phyloP scores from a whole-genome alignment of 1,140 invertebrate genomes.

The Atta cephalotes region DNA sequence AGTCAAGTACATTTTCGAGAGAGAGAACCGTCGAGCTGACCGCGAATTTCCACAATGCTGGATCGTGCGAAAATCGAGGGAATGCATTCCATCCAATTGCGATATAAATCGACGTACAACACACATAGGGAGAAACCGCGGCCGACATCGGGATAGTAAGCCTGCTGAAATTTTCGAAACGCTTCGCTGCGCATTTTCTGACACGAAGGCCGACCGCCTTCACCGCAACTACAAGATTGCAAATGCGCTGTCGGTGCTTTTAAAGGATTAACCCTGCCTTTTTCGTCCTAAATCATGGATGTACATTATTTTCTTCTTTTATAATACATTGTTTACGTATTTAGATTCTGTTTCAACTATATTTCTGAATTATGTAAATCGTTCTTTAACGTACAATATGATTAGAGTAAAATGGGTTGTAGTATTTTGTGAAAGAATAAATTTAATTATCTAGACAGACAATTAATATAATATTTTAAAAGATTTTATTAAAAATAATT shows the following conservation, averaged over 20 bases:
- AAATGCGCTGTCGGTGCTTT: slow-evolving; percentile 56
- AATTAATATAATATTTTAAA: neutral
- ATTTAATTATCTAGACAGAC: neutral
- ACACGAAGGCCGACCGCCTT: slow-evolving; percentile 63
- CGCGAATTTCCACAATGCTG: slow-evolving; percentile 18
- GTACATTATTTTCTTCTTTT: neutral
- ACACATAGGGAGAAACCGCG: neutral
- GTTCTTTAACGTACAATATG: neutral
- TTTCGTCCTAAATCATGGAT: neutral
- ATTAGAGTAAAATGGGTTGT: neutral
- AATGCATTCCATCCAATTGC: slow-evolving; percentile 8
- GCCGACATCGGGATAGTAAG: neutral
- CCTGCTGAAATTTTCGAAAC: slow-evolving; percentile 68
- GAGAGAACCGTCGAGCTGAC: neutral
- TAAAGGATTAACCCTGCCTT: slow-evolving; percentile 71
- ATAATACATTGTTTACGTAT: neutral
- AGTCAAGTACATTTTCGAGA: slow-evolving; percentile 22
- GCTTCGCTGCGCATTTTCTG: slow-evolving; percentile 65
- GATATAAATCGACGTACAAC: neutral
- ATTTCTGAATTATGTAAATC: neutral
- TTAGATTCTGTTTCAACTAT: neutral
- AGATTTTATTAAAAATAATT: slow-evolving; percentile 15
- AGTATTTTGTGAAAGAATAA: neutral
- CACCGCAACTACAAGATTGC: slow-evolving; percentile 47
- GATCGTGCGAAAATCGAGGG: slow-evolving; percentile 40